Base-by-base conservation (phyloP, 2,797 vertebrate species). In the Choloepus didactylus region DNA sequence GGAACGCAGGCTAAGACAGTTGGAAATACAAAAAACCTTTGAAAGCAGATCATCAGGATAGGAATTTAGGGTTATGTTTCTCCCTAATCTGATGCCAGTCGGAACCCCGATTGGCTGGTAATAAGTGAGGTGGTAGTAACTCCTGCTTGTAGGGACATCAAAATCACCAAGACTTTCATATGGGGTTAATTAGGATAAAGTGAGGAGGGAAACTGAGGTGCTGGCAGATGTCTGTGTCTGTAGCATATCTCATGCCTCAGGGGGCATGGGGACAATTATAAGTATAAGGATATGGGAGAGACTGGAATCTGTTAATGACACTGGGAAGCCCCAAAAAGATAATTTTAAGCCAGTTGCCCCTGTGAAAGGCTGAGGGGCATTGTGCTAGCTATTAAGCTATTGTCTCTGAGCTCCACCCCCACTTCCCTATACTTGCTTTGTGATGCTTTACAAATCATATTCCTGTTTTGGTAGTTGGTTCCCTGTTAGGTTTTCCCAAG, bases 401-500 rank as follows among this genome's bases (percentile, higher is more conserved):
- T 41, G 25, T 51, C 86, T 85, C 83, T 88, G n/a, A 35, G 15
- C 18, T 60, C 62, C 80, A 73, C 51, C 3, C 27, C 49, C 21
- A 9, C 69, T 93, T 94, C 88, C 35, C 64, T 94, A 2, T 60
- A 1, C 5, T 67, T 87, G n/a, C 23, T 87, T 89, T 87, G 10
- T 83, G 35, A 76, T 41, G 14, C 11, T 54, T 27, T 51, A 3
- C 21, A 84, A 89, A n/a, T 19, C 4, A 18, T 14, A 8, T 35
- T 67, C 92, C 56, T 89, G 54, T 75, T 91, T 83, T n/a, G 46
- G 44, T 60, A 70, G n/a, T 51, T 15, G n/a, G 29, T 38, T 94
- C 29, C 21, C 35, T 75, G 16, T 80, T 91, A 59, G 29, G 41
- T 67, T 96, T 90, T 96, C 35, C 84, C 51, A 70, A 81, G 93